phyloP scores from a whole-genome alignment of 2,888 invertebrate species.

The Chrysomela aeneicollis region DNA sequence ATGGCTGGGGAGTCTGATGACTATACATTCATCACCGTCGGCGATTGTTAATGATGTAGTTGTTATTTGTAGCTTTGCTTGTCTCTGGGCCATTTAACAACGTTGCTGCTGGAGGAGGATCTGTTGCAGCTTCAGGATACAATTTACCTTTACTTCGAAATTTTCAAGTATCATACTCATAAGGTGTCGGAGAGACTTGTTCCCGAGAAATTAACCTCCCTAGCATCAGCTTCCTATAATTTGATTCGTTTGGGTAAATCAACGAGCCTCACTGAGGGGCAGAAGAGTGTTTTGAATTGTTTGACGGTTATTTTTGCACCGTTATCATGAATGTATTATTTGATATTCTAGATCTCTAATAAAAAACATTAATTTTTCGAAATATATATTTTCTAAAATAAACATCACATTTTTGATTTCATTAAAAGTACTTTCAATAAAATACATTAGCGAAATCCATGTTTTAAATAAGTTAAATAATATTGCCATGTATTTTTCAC shows the following conservation, averaged over 20 bases:
- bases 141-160: conserved; percentile 62
- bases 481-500: too few species aligned
- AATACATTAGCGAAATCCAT: too few species aligned
- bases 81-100: conserved; percentile 75
- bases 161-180: conserved; percentile 56
- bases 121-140: conserved; percentile 65
- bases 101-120: conserved; percentile 68
- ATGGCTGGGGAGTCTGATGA: too few species aligned
- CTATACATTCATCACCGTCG: too few species aligned
- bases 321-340: not conserved
- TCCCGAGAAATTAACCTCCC: conserved; percentile 59
- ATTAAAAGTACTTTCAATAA: too few species aligned
- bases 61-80: conserved; percentile 71
- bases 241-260: conserved; percentile 22
- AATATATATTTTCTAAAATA: too few species aligned
- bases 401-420: too few species aligned
- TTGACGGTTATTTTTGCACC: conserved; percentile 29
- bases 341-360: too few species aligned
- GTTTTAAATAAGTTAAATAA: too few species aligned
- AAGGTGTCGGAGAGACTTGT: conserved; percentile 58
- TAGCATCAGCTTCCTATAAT: conserved; percentile 51
- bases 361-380: too few species aligned
- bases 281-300: conserved; percentile 26
- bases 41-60: too few species aligned
- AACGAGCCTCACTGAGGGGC: conserved; percentile 19